A percentile compares a stretch with the other conserved stretches of the same genome.
phyloP scores from a whole-genome alignment of 2,113 vertebrate species.

The Nyctibius bracteatus region DNA sequence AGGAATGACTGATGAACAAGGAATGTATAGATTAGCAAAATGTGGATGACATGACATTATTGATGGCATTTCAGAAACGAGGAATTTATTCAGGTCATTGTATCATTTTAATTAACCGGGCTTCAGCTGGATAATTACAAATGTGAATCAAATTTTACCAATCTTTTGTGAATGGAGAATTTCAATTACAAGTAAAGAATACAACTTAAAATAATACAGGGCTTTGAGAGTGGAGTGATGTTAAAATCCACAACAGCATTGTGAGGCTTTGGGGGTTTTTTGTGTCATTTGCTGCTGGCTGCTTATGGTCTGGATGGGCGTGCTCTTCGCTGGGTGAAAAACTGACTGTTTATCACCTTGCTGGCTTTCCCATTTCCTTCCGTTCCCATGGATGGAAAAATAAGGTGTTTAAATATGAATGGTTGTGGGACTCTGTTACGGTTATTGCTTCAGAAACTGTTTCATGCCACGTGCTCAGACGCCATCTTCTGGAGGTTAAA shows the following conservation, averaged over 20 bases:
- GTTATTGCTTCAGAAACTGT: too few relatives aligned
- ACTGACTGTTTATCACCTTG: neutral
- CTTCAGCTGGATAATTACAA: neutral
- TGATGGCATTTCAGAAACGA: neutral
- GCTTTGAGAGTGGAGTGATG: neutral
- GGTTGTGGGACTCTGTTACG: too few relatives aligned
- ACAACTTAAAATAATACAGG: neutral
- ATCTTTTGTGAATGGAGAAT: neutral
- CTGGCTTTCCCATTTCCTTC: neutral
- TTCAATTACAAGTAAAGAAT: neutral
- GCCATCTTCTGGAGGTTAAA: too few relatives aligned
- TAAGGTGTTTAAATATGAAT: neutral
- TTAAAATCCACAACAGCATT: neutral
- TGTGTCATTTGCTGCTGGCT: neutral
- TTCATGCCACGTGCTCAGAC: too few relatives aligned
- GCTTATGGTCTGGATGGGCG: too few relatives aligned
- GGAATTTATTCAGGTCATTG: neutral
- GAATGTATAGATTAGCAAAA: neutral
- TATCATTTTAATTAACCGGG: neutral
- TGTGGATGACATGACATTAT: neutral
- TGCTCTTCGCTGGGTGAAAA: too few relatives aligned
- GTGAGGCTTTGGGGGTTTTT: neutral
- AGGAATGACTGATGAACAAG: neutral
- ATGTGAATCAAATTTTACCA: neutral
- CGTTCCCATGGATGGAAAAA: neutral